These are phyloP conservation scores for Helicoverpa assulta DNA, from an alignment of 2,888 invertebrate genomes.

Conservation along the genomic window DNA sequence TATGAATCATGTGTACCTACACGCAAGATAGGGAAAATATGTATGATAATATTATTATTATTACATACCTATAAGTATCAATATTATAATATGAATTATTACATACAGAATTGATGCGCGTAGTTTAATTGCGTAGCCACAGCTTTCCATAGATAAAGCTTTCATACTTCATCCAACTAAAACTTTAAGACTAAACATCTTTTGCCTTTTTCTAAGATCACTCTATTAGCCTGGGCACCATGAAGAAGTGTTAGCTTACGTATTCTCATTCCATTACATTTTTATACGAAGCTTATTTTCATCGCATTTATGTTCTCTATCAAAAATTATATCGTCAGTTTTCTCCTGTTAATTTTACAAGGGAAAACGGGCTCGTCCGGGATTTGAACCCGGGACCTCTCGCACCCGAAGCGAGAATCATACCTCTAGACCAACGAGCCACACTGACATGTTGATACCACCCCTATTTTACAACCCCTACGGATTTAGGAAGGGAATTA, in stretches of 20 bases:
- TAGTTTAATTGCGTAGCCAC: too few relatives aligned
- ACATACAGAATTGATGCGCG: too few relatives aligned
- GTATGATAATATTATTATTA: too few relatives aligned
- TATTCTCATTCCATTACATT: neutral
- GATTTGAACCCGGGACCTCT: slow-evolving; percentile 86
- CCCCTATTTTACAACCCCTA: slow-evolving; percentile 41
- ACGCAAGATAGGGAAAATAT: too few relatives aligned
- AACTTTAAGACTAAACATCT: too few relatives aligned
- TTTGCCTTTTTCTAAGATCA: too few relatives aligned
- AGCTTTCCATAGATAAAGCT: too few relatives aligned
- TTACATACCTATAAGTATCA: too few relatives aligned
- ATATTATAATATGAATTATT: too few relatives aligned
- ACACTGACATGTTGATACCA: slow-evolving; percentile 43
- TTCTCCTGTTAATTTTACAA: slow-evolving; percentile 2
- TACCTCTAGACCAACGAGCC: slow-evolving; percentile 75
- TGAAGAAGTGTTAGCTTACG: too few relatives aligned
- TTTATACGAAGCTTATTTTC: neutral
- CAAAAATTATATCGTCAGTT: slow-evolving; percentile 40
- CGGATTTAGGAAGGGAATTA: neutral
- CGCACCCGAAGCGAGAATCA: slow-evolving; percentile 91
- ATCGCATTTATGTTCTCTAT: neutral
- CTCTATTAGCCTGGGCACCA: too few relatives aligned
- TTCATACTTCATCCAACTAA: too few relatives aligned
- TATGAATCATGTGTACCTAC: slow-evolving; percentile 11
- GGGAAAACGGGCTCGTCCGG: slow-evolving; percentile 60